Evolutionary conservation across 37 sponge, comb jelly and placozoan species (phyloP).

Genomic region (Haliclona indistincta): DNA sequence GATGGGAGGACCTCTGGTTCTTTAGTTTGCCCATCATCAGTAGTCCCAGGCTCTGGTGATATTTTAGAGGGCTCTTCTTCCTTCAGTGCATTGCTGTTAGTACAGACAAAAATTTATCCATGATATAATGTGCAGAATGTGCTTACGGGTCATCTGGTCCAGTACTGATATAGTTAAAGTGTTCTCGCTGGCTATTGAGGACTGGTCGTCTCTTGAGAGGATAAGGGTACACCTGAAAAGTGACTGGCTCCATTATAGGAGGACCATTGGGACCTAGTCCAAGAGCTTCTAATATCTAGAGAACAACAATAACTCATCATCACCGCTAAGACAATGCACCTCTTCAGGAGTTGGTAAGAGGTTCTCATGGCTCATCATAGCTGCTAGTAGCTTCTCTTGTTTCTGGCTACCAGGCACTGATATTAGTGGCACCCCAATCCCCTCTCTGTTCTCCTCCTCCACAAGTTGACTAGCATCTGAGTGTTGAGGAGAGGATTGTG

Average conservation of each 20-base stretch:
- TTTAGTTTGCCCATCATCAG: not conserved
- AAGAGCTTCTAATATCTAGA: constrained; percentile 73
- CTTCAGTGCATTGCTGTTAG: constrained; percentile 12
- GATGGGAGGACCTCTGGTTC: not conserved
- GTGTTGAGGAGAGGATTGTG: not conserved
- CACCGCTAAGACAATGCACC: constrained; percentile 16
- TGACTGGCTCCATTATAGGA: constrained; percentile 76
- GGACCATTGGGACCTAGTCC: constrained; percentile 86
- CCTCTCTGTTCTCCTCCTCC: constrained; percentile 67
- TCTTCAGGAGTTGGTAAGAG: constrained; percentile 69
- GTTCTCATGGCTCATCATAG: constrained; percentile 34
- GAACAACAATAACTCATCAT: not conserved
- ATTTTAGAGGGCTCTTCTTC: not conserved
- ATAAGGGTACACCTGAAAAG: constrained; percentile 73
- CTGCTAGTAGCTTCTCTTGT: constrained; percentile 24
- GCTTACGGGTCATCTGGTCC: constrained; percentile 87
- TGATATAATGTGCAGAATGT: not conserved
- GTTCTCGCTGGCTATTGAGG: not conserved
- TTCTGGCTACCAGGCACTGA: constrained; percentile 25
- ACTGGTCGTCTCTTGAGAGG: constrained; percentile 62
- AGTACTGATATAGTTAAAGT: constrained; percentile 65
- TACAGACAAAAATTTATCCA: not conserved
- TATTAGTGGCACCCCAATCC: constrained; percentile 82
- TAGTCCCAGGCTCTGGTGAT: too few relatives aligned
- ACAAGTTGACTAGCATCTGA: not conserved